Evolutionary conservation across 2,888 invertebrate species (phyloP), one percentile per base, ranked within the genome.

Genomic region (Smittia aterrima): DNA sequence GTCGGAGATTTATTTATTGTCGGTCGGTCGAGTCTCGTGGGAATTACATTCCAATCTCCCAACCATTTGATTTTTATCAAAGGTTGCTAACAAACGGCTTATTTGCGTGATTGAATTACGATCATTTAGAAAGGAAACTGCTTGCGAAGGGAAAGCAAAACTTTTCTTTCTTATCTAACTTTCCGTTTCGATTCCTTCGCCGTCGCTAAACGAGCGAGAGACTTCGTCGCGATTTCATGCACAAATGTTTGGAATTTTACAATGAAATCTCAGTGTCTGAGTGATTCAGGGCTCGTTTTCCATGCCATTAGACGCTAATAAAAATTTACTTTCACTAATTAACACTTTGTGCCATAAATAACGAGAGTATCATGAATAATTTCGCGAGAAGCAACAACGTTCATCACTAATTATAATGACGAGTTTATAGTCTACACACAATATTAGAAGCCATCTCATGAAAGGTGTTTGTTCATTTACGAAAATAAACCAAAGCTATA

Each of bases 51-150:
- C 18, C 9, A 13, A 58, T n/a, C 22, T 58, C 58, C 18, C 9
- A 13, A 58, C 58, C 22, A 22, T 22, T 58, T 18, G 58, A 64
- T 64, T 64, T 25, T 64, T n/a, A n/a, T 2, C 13, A 24, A 27
- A 25, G 16, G 24, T 64, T 27, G 20, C 20, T 58, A 62, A 71
- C 71, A 72, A 72, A 72, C 54, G 72, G 72, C 58, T 72, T 72
- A 72, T 72, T 73, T 73, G 64, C 73, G 64, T 73, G 73, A 73
- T 73, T 73, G 73, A 73, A 64, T 73, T 73, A 73, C 58, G 73
- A 73, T 58, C 58, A 22, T 38, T 38, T 2, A 13, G 18, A 58
- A 16, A 47, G 7, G 58, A 22, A 58, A 58, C 9, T 20, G 58
- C 7, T 58, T 18, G 13, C 18, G 16, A 13, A 22, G 24, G 27